A percentile compares a stretch with the other conserved stretches of the same genome.
phyloP scores from a whole-genome alignment of 2,888 invertebrate genomes.

The Machimus atricapillus region DNA sequence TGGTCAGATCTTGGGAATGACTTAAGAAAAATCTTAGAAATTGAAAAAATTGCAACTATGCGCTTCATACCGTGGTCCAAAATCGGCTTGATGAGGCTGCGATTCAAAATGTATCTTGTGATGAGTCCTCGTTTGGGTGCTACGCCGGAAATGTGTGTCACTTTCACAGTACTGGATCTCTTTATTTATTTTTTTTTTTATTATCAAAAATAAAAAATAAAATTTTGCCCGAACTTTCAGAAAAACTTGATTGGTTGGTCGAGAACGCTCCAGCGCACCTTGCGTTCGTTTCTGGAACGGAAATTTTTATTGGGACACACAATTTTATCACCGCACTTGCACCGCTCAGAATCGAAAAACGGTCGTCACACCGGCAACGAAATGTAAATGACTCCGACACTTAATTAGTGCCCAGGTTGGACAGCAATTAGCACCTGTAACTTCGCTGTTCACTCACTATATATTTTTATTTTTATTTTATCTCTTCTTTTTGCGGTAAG shows the following conservation, averaged over 20 bases:
- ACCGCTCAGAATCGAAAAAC: background rate
- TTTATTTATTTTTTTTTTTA: background rate
- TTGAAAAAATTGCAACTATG: background rate
- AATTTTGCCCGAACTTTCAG: background rate
- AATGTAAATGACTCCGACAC: constrained; percentile 18
- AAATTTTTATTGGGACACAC: background rate
- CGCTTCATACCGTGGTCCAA: background rate
- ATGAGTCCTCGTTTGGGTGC: background rate
- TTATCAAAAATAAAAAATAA: background rate
- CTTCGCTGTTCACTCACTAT: constrained; percentile 13
- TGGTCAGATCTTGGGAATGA: background rate
- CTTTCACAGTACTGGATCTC: constrained; percentile 12
- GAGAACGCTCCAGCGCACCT: background rate
- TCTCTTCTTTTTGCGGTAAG: background rate
- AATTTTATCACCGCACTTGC: background rate
- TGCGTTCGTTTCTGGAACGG: constrained; percentile 17
- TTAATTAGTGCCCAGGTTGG: background rate
- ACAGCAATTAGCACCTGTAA: constrained; percentile 44
- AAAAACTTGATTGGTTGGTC: constrained; percentile 21
- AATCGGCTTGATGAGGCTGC: background rate
- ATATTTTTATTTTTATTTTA: background rate
- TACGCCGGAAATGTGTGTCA: constrained; percentile 27
- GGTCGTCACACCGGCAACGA: constrained; percentile 18
- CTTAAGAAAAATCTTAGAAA: background rate
- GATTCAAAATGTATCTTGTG: background rate